Conservation (phyloP, 2,888 invertebrate species). For the Nematopogon swammerdamellus region DNA sequence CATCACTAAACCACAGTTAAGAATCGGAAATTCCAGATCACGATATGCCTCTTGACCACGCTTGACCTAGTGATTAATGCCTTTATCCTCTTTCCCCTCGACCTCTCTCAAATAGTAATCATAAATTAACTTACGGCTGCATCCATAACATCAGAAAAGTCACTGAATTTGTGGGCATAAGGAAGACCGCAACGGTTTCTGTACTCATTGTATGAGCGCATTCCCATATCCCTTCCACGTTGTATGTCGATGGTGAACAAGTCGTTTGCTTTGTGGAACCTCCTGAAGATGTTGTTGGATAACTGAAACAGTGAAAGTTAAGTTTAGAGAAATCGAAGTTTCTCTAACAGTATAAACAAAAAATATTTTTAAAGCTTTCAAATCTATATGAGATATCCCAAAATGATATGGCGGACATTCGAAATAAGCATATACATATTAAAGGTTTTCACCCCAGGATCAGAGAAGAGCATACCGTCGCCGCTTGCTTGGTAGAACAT, state of each 20-base stretch:
- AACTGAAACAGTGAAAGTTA: no score
- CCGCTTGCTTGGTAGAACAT: conserved; percentile 2
- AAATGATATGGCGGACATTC: no score
- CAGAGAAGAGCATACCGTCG: conserved; percentile 1
- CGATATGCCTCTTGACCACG: no score
- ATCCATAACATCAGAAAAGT: conserved; percentile 1
- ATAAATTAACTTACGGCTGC: neutral
- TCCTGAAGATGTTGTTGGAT: conserved; percentile 3
- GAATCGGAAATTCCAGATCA: no score
- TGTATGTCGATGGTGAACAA: conserved; percentile 3
- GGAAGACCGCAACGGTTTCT: neutral
- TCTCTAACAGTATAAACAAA: no score
- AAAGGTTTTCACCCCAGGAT: conserved; percentile 1
- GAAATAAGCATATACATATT: neutral
- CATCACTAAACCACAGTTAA: no score
- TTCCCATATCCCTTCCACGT: neutral
- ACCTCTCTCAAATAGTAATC: no score
- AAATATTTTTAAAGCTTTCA: no score
- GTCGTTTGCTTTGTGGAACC: conserved; percentile 3
- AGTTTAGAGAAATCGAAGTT: no score
- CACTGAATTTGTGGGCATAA: neutral
- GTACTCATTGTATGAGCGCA: neutral
- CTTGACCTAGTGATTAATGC: no score
- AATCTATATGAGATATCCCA: no score
- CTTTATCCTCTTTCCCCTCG: no score